Evolutionary conservation across 2,113 vertebrate genomes (phyloP).

Genomic region (Hippocampus zosterae): DNA sequence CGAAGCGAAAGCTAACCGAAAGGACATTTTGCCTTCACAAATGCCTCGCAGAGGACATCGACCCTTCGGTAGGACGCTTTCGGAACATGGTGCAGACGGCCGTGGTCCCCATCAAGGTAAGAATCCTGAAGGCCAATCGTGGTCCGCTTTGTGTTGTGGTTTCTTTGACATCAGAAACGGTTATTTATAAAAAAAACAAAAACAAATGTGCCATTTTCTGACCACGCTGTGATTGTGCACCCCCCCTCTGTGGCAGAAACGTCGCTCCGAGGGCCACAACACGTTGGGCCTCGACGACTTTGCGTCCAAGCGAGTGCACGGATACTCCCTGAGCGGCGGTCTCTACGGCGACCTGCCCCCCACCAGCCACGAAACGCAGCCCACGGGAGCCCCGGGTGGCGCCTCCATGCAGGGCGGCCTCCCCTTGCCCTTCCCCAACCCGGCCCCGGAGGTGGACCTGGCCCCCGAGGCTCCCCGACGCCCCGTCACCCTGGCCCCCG

Average conservation of each 20-base stretch:
- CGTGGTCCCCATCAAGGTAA: constrained; percentile 95
- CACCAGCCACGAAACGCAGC: constrained; percentile 83
- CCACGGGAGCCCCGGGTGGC: constrained; percentile 81
- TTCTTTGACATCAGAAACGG: too few relatives aligned
- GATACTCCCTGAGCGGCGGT: constrained; percentile 81
- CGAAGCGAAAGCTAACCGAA: too few relatives aligned
- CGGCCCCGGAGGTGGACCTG: constrained; percentile 95
- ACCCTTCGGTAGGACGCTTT: constrained; percentile 95
- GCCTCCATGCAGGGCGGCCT: constrained; percentile 88
- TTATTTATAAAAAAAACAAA: not conserved
- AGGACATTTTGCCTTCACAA: too few relatives aligned
- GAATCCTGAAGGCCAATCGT: not conserved
- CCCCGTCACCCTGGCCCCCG: constrained; percentile 84
- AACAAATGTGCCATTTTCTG: too few relatives aligned
- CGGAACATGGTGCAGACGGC: constrained; percentile 98
- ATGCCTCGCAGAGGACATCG: constrained; percentile 96
- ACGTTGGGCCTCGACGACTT: constrained; percentile 82
- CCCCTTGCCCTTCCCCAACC: constrained; percentile 93
- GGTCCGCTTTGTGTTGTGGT: too few relatives aligned
- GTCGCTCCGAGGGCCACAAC: constrained; percentile 79
- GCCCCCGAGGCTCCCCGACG: constrained; percentile 83
- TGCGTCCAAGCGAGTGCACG: constrained; percentile 79
- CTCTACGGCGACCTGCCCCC: constrained; percentile 93
- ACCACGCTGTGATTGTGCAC: constrained; percentile 2
- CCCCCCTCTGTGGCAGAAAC: constrained; percentile 76